phyloP scores from a whole-genome alignment of 2,888 invertebrate genomes.

The Atrina japonica region DNA sequence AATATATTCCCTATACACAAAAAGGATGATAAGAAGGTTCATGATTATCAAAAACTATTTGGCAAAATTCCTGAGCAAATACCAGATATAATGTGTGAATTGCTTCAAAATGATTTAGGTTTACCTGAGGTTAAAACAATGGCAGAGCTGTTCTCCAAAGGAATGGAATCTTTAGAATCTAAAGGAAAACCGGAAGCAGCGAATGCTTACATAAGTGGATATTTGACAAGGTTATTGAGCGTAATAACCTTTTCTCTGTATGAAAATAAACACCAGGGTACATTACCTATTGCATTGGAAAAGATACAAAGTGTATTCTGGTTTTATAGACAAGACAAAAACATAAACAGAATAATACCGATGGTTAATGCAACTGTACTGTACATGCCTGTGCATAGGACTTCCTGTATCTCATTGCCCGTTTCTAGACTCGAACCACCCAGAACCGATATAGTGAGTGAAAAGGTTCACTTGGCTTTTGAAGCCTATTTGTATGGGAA shows the following conservation, averaged over 20 bases:
- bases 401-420: not conserved
- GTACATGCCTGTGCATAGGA: not conserved
- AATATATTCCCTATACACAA: conserved; percentile 40
- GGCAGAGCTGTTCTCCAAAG: no score
- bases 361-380: conserved; percentile 25
- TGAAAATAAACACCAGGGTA: conserved; percentile 23
- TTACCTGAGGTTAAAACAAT: not conserved
- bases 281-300: conserved; percentile 1
- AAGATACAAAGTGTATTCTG: conserved; percentile 5
- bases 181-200: not conserved
- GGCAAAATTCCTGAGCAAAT: not conserved
- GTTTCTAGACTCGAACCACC: not conserved
- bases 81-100: not conserved
- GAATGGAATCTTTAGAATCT: not conserved
- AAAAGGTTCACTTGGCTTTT: conserved; percentile 24
- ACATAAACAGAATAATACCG: conserved; percentile 28
- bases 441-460: conserved; percentile 2
- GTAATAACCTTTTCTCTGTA: conserved; percentile 24
- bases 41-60: not conserved
- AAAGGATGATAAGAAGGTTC: not conserved
- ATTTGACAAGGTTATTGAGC: conserved; percentile 31
- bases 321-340: not conserved
- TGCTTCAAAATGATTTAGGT: conserved; percentile 14
- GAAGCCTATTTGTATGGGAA: conserved; percentile 11
- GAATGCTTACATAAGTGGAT: conserved; percentile 30